Conservation (phyloP, 1,140 invertebrate genomes). For the Drosophila mojavensis region DNA sequence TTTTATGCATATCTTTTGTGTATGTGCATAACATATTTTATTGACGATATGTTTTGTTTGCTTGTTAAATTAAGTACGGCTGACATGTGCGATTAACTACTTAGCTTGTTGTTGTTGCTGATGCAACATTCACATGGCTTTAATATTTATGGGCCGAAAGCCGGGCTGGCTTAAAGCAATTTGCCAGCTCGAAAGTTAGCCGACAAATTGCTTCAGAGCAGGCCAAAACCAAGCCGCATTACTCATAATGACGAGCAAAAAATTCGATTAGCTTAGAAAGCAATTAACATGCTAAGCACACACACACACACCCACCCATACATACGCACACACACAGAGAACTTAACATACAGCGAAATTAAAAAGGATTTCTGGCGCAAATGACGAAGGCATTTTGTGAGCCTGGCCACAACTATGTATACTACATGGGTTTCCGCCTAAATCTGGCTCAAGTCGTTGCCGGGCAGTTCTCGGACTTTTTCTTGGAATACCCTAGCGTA, state of each 20-base stretch:
- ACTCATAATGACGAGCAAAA: conserved; percentile 80
- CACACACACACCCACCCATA: conserved; percentile 20
- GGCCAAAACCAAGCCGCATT: conserved; percentile 49
- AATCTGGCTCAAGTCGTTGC: conserved; percentile 69
- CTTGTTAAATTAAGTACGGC: conserved; percentile 60
- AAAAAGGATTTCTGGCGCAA: conserved; percentile 51
- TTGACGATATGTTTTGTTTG: conserved; percentile 69
- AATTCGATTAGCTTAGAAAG: conserved; percentile 79
- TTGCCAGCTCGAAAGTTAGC: conserved; percentile 59
- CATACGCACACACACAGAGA: not conserved
- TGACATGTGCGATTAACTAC: conserved; percentile 74
- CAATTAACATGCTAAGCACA: conserved; percentile 73
- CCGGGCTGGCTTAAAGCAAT: conserved; percentile 63
- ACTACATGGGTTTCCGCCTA: conserved; percentile 40
- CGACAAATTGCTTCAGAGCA: conserved; percentile 74
- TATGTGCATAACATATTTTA: conserved; percentile 32
- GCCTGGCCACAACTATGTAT: conserved; percentile 54
- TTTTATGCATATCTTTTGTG: not conserved
- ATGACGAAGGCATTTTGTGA: conserved; percentile 57
- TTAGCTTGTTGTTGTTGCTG: conserved; percentile 34
- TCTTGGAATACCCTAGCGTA: conserved; percentile 6
- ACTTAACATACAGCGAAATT: conserved; percentile 42
- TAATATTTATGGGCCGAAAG: conserved; percentile 59
- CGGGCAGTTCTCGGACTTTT: conserved; percentile 34
- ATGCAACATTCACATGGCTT: conserved; percentile 49